Evolutionary conservation across 2,113 vertebrate species (phyloP).

Genomic region (Tenrec ecaudatus): DNA sequence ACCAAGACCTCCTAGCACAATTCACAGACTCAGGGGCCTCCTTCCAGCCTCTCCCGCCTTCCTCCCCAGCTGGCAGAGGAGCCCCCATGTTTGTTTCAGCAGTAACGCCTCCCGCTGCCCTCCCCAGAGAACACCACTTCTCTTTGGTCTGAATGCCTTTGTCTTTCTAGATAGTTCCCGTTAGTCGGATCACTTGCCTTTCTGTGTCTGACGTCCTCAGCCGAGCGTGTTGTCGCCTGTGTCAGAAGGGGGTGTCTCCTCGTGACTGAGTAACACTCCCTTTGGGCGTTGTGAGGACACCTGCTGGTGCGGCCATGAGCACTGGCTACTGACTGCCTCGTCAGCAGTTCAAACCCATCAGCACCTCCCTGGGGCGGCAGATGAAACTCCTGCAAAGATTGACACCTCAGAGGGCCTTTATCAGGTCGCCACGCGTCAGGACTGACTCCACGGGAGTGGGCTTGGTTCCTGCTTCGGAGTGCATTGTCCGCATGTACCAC

Average conservation of each 20-base stretch:
- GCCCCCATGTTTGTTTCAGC: not conserved
- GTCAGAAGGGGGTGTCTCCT: not conserved
- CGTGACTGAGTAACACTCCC: not conserved
- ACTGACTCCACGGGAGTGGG: too few species aligned
- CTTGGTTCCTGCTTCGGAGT: too few species aligned
- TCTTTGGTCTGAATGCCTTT: not conserved
- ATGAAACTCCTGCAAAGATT: too few species aligned
- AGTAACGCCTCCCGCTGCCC: not conserved
- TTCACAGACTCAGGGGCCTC: not conserved
- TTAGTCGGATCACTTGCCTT: not conserved
- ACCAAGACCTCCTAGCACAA: not conserved
- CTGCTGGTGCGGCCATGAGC: too few species aligned
- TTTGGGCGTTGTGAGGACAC: too few species aligned
- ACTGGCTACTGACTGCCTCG: too few species aligned
- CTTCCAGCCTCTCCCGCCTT: not conserved
- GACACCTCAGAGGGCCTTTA: too few species aligned
- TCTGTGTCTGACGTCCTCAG: not conserved
- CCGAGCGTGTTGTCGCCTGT: not conserved
- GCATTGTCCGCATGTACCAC: not conserved
- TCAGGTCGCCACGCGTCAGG: too few species aligned
- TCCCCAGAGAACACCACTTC: not conserved
- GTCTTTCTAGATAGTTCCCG: not conserved
- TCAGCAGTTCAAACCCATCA: too few species aligned
- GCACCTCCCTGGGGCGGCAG: too few species aligned
- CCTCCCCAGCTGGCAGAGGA: not conserved